These are phyloP conservation scores for Bombyx huttoni DNA, from an alignment of 2,888 invertebrate genomes.

Conservation along the genomic window DNA sequence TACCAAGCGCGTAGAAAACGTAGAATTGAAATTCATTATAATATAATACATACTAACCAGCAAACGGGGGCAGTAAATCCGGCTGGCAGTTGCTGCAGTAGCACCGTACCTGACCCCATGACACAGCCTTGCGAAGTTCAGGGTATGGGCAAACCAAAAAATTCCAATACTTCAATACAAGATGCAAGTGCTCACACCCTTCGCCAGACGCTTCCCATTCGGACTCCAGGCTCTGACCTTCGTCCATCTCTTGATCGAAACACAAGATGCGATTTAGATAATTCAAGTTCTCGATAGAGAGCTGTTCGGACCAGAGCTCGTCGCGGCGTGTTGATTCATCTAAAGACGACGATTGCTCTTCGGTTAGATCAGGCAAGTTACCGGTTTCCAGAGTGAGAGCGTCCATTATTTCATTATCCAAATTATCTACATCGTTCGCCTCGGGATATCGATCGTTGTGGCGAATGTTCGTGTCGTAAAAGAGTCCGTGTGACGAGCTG, in stretches of 20 bases:
- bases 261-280: conserved; percentile 42
- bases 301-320: conserved; percentile 35
- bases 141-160: conserved; percentile 43
- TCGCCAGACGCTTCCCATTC: conserved; percentile 45
- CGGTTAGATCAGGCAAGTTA: conserved; percentile 50
- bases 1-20: no score
- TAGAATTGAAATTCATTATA: no score
- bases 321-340: conserved; percentile 53
- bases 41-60: conserved; percentile 25
- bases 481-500: conserved; percentile 15
- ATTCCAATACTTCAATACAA: conserved; percentile 54
- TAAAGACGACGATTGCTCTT: conserved; percentile 50
- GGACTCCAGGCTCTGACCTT: conserved; percentile 32
- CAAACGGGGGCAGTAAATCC: conserved; percentile 25
- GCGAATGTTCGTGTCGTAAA: conserved; percentile 54
- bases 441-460: conserved; percentile 59
- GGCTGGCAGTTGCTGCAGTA: conserved; percentile 46
- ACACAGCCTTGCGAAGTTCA: conserved; percentile 42
- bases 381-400: conserved; percentile 46
- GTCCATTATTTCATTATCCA: conserved; percentile 52
- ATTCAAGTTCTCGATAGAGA: conserved; percentile 39
- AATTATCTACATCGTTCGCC: conserved; percentile 46
- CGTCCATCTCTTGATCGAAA: conserved; percentile 32
- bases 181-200: conserved; percentile 46
- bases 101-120: conserved; percentile 51